Percentiles rank a stretch among this genome's conserved stretches.
phyloP scores from a whole-genome alignment of 2,797 vertebrate species.

The Eptatretus atami region DNA sequence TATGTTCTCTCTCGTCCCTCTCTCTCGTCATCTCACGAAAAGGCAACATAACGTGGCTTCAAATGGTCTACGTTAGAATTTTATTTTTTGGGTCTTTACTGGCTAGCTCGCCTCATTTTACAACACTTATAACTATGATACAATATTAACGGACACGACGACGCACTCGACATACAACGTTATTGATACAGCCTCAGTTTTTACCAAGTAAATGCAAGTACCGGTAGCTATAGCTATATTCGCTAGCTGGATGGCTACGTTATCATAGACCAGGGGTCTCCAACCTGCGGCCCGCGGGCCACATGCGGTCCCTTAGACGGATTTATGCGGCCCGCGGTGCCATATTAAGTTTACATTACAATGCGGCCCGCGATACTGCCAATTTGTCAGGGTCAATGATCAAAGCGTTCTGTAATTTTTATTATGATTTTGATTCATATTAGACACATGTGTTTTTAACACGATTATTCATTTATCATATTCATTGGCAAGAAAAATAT shows the following conservation, averaged over 20 bases:
- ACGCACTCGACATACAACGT: neutral
- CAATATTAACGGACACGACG: neutral
- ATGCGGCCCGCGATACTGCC: too few species aligned
- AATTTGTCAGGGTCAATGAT: too few species aligned
- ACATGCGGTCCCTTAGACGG: too few species aligned
- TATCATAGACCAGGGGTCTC: neutral
- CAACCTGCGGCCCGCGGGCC: too few species aligned
- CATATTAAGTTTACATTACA: too few species aligned
- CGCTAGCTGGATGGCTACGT: neutral
- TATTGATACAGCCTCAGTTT: slow-evolving; percentile 4
- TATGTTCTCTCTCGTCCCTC: neutral
- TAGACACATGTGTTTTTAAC: too few species aligned
- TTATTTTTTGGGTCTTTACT: neutral
- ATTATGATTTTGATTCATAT: too few species aligned
- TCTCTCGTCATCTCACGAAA: slow-evolving; percentile 1
- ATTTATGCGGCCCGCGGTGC: too few species aligned
- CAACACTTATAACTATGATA: neutral
- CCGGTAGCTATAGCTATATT: neutral
- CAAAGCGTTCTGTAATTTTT: too few species aligned
- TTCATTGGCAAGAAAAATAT: too few species aligned
- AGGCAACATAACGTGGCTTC: neutral
- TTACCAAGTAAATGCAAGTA: neutral
- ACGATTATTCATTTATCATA: too few species aligned
- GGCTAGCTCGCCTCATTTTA: neutral
- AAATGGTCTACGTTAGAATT: neutral